Evolutionary conservation across 2,113 vertebrate species (phyloP).

Genomic region (human): DNA sequence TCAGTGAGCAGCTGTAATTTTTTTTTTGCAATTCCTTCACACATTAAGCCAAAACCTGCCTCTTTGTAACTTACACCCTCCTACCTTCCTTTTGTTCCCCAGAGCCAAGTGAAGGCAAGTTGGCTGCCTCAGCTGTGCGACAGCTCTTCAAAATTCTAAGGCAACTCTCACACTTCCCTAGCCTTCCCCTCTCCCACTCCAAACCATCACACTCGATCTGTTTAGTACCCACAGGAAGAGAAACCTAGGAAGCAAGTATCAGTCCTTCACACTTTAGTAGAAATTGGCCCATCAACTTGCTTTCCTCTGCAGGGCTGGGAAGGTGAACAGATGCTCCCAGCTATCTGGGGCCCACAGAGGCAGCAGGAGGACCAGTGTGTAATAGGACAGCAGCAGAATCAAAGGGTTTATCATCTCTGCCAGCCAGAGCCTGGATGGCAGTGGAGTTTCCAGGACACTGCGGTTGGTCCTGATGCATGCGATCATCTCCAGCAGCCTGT

Average conservation of each 20-base stretch:
- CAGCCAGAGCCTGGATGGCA: conserved; percentile 84
- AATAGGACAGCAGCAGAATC: conserved; percentile 86
- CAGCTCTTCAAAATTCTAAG: background rate
- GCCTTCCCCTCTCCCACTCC: background rate
- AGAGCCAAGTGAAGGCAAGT: background rate
- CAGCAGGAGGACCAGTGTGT: conserved; percentile 84
- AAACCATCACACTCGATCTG: background rate
- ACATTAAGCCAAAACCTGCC: background rate
- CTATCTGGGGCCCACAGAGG: conserved; percentile 78
- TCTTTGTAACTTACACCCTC: background rate
- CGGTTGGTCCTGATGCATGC: conserved; percentile 84
- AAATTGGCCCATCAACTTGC: background rate
- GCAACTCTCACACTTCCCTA: background rate
- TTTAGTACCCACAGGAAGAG: background rate
- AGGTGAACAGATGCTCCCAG: background rate
- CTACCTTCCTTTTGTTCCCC: background rate
- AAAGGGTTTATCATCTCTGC: conserved; percentile 86
- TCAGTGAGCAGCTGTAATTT: background rate
- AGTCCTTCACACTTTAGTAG: background rate
- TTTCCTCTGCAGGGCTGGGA: background rate
- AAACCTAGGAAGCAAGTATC: background rate
- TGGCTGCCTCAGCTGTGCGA: background rate
- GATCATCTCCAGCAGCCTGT: conserved; percentile 88
- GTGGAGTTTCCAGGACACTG: conserved; percentile 81
- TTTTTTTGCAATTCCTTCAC: background rate